These are phyloP conservation scores for Chironomus tepperi DNA, from an alignment of 1,140 invertebrate species.

Conservation along the genomic window DNA sequence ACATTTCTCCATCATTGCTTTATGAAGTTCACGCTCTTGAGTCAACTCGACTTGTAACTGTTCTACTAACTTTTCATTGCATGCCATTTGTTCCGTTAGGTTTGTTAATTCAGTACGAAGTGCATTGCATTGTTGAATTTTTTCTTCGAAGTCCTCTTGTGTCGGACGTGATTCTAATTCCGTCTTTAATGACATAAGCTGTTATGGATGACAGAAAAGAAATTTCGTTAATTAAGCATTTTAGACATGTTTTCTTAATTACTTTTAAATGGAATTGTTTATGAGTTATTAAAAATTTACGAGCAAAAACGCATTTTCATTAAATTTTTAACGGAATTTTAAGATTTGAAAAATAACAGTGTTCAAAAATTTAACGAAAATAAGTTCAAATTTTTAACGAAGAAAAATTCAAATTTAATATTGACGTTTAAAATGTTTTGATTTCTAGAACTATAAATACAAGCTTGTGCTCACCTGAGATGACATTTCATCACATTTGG, in stretches of 20 bases:
- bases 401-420: not conserved
- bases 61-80: not conserved
- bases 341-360: too few species aligned
- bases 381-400: too few species aligned
- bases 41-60: not conserved
- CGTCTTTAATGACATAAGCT: not conserved
- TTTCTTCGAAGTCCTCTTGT: not conserved
- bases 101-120: not conserved
- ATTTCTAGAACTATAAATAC: too few species aligned
- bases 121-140: constrained; percentile 15
- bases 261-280: not conserved
- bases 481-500: constrained; percentile 18
- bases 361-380: too few species aligned
- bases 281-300: too few species aligned
- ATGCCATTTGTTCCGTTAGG: not conserved
- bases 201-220: not conserved
- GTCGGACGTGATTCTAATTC: constrained; percentile 8
- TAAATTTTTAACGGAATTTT: too few species aligned
- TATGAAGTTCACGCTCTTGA: not conserved
- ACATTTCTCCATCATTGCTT: not conserved
- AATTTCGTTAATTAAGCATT: not conserved
- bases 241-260: not conserved
- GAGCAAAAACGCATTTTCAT: too few species aligned
- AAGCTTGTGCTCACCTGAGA: not conserved
- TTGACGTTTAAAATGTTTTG: not conserved